Base-by-base conservation (phyloP, 2,113 vertebrate genomes). In the Prinia subflava region DNA sequence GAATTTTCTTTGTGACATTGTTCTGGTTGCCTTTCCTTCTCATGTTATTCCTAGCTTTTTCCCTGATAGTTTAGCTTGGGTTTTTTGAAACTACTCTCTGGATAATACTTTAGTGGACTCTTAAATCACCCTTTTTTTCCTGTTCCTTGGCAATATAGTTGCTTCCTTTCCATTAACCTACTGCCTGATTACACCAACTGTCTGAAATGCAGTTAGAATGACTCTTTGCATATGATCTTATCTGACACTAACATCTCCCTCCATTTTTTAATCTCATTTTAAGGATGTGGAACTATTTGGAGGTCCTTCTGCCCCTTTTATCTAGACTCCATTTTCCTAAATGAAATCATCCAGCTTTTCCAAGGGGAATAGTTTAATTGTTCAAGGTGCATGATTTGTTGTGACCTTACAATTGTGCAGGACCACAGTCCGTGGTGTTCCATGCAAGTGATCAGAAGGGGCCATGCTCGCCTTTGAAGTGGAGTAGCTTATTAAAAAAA, bases 321-420 rank as follows among this genome's bases (percentile, higher is more conserved):
- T 93, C 92, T 94, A 92, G 90, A 92, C 78, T 89, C 39, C 73
- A 96, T 98, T 96, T 96, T 92, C 94, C 83, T 93, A 94, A 97
- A 96, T 95, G 92, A 97, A 97, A 91, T 97, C 89, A 93, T 74
- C 82, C 74, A 87, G 95, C 90, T 97, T 97, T 82, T 91, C 93
- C 16, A 5, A 94, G 82, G 86, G 92, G 87, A 83, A 71, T 89
- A 75, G 96, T 97, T 97, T 94, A 97, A 89, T 79, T 95, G 84
- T 95, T 93, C 93, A 74, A 90, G 89, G 83, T 95, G 67, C 90
- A 94, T 97, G 97, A 87, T 94, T 98, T 85, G 94, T 94, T 60
- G 94, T 96, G 96, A 95, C 92, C 95, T 97, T 83, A 94, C 83
- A 95, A 95, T 96, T 97, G 91, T 81, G 95, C 89, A 94, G 83